Evolutionary conservation across 2,888 invertebrate genomes (phyloP), one percentile per base, ranked within the genome.

Genomic region (Lapara coniferarum): DNA sequence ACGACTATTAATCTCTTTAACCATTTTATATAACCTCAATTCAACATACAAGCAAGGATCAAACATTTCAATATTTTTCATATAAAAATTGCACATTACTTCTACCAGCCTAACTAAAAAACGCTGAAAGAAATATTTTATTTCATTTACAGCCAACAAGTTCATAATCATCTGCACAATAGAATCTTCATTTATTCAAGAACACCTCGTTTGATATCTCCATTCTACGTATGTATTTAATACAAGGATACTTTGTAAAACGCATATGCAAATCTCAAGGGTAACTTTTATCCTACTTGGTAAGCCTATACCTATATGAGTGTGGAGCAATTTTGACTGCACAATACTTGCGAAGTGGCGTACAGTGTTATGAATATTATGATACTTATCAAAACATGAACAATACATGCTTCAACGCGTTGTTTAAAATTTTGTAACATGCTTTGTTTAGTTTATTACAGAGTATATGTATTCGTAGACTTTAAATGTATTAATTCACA

Each of bases 321-420:
- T 72, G 72, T 75, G 74, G 71, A 77, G 75, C 73, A 80, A 82
- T 82, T 78, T 81, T 71, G 73, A 72, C 73, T 75, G 70, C 75
- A 73, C 71, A 67, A 58, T 69, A 53, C 44, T 68, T 19, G 52
- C 30, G 53, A 44, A 53, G 19, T 53, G 68, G 53, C 19, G 44
- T 59, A 59, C 63, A 46, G 74, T 72, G 78, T 80, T 79, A 78
- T 73, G 77, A 71, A 74, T 75, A 81, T 78, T 75, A 81, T 78
- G 82, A 81, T 81, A 81, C 83, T 83, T 81, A 79, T 81, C 81
- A 81, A 84, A 83, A 63, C 81, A 81, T 78, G 75, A 81, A 86
- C 82, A 84, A 85, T 85, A 80, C 80, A 74, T 77, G 73, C 81
- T 84, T 74, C 71, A 66, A 63, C 46, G 49, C 63, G 13, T 19